Conservation (phyloP, 2,113 vertebrate species). For the Poeciliopsis retropinna region DNA sequence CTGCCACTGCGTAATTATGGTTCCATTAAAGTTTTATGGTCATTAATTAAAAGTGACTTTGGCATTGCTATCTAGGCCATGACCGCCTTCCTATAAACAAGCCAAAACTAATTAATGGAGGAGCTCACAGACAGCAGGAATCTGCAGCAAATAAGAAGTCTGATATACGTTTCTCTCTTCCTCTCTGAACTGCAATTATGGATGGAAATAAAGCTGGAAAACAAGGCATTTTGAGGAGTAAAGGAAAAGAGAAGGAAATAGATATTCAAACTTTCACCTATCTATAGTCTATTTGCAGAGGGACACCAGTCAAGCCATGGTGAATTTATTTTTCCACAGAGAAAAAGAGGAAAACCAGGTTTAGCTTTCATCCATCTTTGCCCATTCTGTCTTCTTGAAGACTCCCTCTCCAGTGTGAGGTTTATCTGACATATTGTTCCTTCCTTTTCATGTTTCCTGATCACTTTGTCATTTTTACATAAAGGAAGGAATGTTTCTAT, state of each 20-base stretch:
- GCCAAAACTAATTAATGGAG: slow-evolving; percentile 74
- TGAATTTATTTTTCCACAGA: slow-evolving; percentile 2
- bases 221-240: slow-evolving; percentile 3
- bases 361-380: slow-evolving; percentile 22
- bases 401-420: slow-evolving; percentile 17
- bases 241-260: background rate
- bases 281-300: slow-evolving; percentile 1
- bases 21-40: slow-evolving; percentile 73
- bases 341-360: background rate
- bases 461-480: slow-evolving; percentile 21
- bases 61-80: slow-evolving; percentile 72
- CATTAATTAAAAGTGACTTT: slow-evolving; percentile 77
- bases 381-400: slow-evolving; percentile 14
- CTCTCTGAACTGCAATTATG: slow-evolving; percentile 38
- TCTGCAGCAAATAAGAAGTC: slow-evolving; percentile 46
- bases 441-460: slow-evolving; percentile 28
- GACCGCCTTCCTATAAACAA: slow-evolving; percentile 66
- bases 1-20: slow-evolving; percentile 64
- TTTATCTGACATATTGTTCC: slow-evolving; percentile 16
- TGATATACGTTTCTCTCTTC: slow-evolving; percentile 38
- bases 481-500: background rate
- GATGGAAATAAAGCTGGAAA: slow-evolving; percentile 21
- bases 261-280: background rate
- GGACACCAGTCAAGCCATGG: background rate
- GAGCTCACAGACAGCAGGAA: slow-evolving; percentile 50